These are phyloP conservation scores for Ctena decussata DNA, from an alignment of 2,888 invertebrate genomes.

Conservation along the genomic window DNA sequence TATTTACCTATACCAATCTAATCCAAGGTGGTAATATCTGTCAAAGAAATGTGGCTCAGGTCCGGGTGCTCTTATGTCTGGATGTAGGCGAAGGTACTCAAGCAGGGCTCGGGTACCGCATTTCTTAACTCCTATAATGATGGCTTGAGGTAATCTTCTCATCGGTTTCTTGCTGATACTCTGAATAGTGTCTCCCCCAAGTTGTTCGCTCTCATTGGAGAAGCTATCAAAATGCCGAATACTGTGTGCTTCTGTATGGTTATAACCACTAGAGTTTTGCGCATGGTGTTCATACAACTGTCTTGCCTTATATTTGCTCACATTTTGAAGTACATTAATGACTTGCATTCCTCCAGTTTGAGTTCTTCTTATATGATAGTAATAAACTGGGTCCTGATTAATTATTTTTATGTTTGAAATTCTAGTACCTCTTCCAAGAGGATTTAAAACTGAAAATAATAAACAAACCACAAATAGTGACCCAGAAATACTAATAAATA, in stretches of 20 bases:
- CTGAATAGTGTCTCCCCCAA: neutral
- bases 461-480: neutral
- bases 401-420: neutral
- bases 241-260: neutral
- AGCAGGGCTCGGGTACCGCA: conserved; percentile 97
- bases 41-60: conserved; percentile 97
- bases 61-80: conserved; percentile 94
- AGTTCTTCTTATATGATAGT: neutral
- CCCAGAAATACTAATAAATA: neutral
- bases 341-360: neutral
- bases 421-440: neutral
- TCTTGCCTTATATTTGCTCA: neutral
- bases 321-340: neutral
- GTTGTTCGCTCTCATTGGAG: neutral
- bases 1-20: conserved; percentile 93
- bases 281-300: neutral
- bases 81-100: conserved; percentile 97
- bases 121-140: conserved; percentile 98
- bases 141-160: conserved; percentile 91
- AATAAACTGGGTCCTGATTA: neutral
- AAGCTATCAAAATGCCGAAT: neutral
- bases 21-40: conserved; percentile 91
- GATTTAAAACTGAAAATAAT: neutral
- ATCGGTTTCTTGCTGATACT: neutral
- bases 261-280: neutral